A percentile compares a stretch with the other conserved stretches of the same genome.
phyloP scores from a whole-genome alignment of 1,140 invertebrate species.

The Hesperophylax magnus region DNA sequence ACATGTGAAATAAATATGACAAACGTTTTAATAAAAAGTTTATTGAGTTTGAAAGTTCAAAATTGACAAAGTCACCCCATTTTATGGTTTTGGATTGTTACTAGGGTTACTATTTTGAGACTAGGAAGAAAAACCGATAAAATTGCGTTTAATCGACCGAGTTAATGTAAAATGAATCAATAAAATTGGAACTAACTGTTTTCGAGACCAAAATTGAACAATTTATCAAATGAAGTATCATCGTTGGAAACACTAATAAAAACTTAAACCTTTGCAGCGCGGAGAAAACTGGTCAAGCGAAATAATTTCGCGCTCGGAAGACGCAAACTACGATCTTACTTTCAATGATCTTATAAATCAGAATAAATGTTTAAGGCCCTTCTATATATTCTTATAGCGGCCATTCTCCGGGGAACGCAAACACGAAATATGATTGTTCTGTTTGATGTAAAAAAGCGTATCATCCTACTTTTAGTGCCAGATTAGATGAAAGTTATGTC shows the following conservation, averaged over 20 bases:
- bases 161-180: not conserved
- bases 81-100: no score
- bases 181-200: not conserved
- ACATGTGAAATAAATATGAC: no score
- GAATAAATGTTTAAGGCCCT: constrained; percentile 42
- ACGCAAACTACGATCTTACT: constrained; percentile 27
- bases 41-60: no score
- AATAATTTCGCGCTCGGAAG: constrained; percentile 24
- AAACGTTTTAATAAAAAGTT: no score
- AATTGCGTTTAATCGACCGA: no score
- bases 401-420: constrained; percentile 6
- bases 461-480: constrained; percentile 21
- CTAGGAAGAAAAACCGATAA: no score
- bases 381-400: constrained; percentile 13
- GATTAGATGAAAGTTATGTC: constrained; percentile 16
- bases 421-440: constrained; percentile 37
- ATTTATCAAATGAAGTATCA: not conserved
- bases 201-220: not conserved
- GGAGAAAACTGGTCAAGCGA: constrained; percentile 21
- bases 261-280: not conserved
- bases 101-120: no score
- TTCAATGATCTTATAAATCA: constrained; percentile 37
- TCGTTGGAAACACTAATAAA: not conserved
- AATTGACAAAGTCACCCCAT: no score
- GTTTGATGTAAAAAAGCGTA: constrained; percentile 32